These are phyloP conservation scores for Cyclopterus lumpus DNA, from an alignment of 2,797 vertebrate genomes.

Conservation along the genomic window DNA sequence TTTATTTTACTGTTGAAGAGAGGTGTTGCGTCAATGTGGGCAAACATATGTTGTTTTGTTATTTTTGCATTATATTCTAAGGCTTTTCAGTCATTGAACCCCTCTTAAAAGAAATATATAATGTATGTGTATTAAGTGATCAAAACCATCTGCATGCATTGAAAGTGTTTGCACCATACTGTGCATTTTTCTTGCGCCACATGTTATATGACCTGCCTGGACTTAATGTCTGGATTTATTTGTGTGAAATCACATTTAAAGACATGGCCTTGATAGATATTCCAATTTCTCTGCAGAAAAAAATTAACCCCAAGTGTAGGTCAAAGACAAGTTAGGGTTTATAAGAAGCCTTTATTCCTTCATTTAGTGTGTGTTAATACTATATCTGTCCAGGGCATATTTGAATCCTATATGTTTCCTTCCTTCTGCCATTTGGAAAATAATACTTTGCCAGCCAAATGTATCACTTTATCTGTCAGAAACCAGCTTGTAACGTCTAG, in stretches of 20 bases:
- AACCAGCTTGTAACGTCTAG: not conserved
- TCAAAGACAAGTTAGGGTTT: slow-evolving; percentile 14
- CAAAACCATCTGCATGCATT: slow-evolving; percentile 3
- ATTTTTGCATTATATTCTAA: not conserved
- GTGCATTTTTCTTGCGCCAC: not conserved
- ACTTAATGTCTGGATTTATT: slow-evolving; percentile 21
- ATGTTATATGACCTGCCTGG: slow-evolving; percentile 1
- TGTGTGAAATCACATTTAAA: slow-evolving; percentile 38
- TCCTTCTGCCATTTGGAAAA: too few relatives aligned
- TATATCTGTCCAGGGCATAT: slow-evolving; percentile 5
- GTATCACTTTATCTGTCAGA: not conserved
- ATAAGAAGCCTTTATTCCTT: slow-evolving; percentile 16
- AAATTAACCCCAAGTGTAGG: slow-evolving; percentile 16
- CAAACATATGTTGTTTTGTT: not conserved
- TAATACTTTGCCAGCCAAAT: too few relatives aligned
- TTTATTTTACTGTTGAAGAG: not conserved
- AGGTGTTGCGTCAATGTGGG: not conserved
- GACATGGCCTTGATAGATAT: slow-evolving; percentile 15
- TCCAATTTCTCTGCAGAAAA: slow-evolving; percentile 23
- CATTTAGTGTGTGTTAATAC: slow-evolving; percentile 4
- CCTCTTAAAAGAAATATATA: not conserved
- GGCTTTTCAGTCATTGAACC: not conserved
- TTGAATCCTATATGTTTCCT: not conserved
- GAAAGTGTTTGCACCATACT: slow-evolving; percentile 9
- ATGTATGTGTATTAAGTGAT: not conserved